phyloP scores from a whole-genome alignment of 2,797 vertebrate genomes.

The Melanotaenia trifasciata region DNA sequence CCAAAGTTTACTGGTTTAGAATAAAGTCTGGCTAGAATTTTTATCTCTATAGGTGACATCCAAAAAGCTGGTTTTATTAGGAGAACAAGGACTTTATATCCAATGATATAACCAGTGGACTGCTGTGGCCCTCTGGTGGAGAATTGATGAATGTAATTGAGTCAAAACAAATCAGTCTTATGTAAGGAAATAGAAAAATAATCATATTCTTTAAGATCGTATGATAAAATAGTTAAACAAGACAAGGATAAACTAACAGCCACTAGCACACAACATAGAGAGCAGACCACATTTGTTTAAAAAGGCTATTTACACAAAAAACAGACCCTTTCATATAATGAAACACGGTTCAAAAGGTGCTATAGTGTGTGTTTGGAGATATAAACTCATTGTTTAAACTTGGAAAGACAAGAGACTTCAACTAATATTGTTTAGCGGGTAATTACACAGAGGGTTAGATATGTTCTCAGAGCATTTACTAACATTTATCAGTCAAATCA shows the following conservation, averaged over 20 bases:
- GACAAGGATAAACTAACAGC: slow-evolving; percentile 36
- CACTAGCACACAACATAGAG: slow-evolving; percentile 33
- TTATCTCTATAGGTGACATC: not conserved
- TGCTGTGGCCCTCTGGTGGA: slow-evolving; percentile 58
- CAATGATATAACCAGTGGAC: not conserved
- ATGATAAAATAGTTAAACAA: slow-evolving; percentile 44
- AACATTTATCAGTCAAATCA: slow-evolving; percentile 1
- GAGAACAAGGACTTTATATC: not conserved
- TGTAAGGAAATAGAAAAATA: slow-evolving; percentile 69
- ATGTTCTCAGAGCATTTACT: slow-evolving; percentile 4
- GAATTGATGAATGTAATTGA: not conserved
- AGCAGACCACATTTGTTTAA: slow-evolving; percentile 55
- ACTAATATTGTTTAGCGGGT: not conserved
- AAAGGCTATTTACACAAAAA: slow-evolving; percentile 73
- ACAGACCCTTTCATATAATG: slow-evolving; percentile 66
- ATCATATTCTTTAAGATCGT: slow-evolving; percentile 43
- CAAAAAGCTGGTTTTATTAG: not conserved
- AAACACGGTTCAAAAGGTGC: slow-evolving; percentile 67
- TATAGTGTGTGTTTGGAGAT: slow-evolving; percentile 36
- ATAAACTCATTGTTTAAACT: slow-evolving; percentile 14
- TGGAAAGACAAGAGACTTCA: not conserved
- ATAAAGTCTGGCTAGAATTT: not conserved
- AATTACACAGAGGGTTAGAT: not conserved
- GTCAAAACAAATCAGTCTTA: slow-evolving; percentile 30
- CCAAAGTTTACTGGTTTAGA: slow-evolving; percentile 1